phyloP scores from a whole-genome alignment of 1,140 invertebrate genomes.

The Rhagoletis zephyria region DNA sequence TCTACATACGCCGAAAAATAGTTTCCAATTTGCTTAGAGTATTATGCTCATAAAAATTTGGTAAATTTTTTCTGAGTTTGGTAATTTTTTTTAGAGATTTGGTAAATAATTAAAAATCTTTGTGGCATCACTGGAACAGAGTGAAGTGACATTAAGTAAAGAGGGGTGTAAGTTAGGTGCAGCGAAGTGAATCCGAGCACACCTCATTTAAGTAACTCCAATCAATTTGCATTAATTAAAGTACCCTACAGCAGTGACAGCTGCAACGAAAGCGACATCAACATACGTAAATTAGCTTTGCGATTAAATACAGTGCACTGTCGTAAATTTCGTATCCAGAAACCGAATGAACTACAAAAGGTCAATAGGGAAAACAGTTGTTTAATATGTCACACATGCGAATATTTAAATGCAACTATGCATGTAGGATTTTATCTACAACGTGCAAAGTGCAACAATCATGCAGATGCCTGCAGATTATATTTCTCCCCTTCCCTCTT shows the following conservation, averaged over 20 bases:
- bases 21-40: no score
- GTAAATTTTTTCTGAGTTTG: no score
- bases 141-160: background rate
- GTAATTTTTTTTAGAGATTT: no score
- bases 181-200: constrained; percentile 43
- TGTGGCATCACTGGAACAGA: no score
- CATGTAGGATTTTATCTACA: background rate
- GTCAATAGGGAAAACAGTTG: constrained; percentile 28
- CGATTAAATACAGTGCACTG: background rate
- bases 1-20: no score
- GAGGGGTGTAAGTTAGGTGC: constrained; percentile 1
- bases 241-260: background rate
- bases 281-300: background rate
- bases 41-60: no score
- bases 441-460: background rate
- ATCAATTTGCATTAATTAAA: constrained; percentile 53
- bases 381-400: constrained; percentile 9
- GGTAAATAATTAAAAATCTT: no score
- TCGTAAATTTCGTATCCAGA: constrained; percentile 1
- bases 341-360: constrained; percentile 36
- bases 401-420: background rate
- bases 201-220: constrained; percentile 49
- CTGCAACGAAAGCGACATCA: background rate
- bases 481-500: background rate
- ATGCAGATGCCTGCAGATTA: background rate